Evolutionary conservation across 2,797 vertebrate genomes (phyloP).

Genomic region (Neostethus bicornis): DNA sequence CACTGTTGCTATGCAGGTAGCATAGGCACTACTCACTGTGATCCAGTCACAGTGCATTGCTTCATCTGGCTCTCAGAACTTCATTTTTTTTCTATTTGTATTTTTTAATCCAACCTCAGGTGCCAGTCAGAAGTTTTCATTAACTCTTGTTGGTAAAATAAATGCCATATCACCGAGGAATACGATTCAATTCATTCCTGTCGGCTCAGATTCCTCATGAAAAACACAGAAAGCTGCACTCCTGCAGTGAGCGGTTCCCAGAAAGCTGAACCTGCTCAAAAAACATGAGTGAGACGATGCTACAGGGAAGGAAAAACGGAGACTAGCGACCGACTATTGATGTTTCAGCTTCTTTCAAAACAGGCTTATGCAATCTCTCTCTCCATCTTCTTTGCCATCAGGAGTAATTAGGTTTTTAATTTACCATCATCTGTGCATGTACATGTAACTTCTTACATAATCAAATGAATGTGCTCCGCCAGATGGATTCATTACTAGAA

Average conservation of each 20-base stretch:
- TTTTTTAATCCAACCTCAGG: constrained; percentile 16
- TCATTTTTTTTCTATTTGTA: constrained; percentile 4
- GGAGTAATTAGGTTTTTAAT: constrained; percentile 65
- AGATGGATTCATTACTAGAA: constrained; percentile 36
- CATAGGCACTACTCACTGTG: constrained; percentile 31
- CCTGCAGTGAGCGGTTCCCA: constrained; percentile 17
- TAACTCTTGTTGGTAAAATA: constrained; percentile 23
- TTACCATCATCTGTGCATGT: constrained; percentile 53
- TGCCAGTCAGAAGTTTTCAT: constrained; percentile 51
- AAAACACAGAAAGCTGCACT: constrained; percentile 10
- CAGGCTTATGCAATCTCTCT: constrained; percentile 56
- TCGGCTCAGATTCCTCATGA: constrained; percentile 15
- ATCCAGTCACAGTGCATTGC: constrained; percentile 46
- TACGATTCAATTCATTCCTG: constrained; percentile 5
- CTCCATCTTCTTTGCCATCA: constrained; percentile 42
- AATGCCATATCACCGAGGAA: constrained; percentile 23
- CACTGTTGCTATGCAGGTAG: too few relatives aligned
- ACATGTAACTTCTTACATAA: constrained; percentile 54
- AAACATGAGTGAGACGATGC: constrained; percentile 44
- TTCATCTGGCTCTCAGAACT: constrained; percentile 46
- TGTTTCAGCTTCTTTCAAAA: constrained; percentile 48
- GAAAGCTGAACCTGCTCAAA: constrained; percentile 18
- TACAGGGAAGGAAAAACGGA: constrained; percentile 20
- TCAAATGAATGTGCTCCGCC: constrained; percentile 43
- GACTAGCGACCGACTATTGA: constrained; percentile 57